Percentiles rank a stretch among this genome's conserved stretches.
Evolutionary conservation across 53 echinoderm and acorn worm genomes (phyloP).

Genomic region (Crossaster papposus): DNA sequence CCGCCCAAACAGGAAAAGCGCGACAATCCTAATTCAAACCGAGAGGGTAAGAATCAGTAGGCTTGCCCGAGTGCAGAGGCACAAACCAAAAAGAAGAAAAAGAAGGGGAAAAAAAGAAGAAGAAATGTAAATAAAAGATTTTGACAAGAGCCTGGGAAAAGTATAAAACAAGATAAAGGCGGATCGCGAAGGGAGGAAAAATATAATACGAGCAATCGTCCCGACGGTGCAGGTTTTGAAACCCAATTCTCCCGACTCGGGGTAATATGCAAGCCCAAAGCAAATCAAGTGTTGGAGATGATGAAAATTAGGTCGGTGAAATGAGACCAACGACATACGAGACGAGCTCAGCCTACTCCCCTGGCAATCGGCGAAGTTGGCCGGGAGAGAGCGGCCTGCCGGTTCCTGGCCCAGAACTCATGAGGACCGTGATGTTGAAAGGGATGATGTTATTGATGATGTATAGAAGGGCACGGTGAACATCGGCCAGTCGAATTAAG

Average conservation of each 20-base stretch:
- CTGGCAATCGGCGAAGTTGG: slow-evolving; percentile 9
- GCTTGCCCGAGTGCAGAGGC: neutral
- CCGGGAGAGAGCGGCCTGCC: neutral
- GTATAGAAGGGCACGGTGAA: slow-evolving; percentile 33
- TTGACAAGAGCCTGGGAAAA: neutral
- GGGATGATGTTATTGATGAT: neutral
- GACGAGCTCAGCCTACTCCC: slow-evolving; percentile 5
- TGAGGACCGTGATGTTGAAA: neutral
- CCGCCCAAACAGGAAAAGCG: slow-evolving; percentile 20
- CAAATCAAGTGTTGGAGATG: slow-evolving; percentile 40
- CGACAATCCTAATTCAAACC: slow-evolving; percentile 14
- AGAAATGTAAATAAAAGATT: neutral
- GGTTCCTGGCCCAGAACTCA: neutral
- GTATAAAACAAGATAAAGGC: neutral
- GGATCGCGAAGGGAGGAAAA: neutral
- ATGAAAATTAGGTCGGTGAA: slow-evolving; percentile 62
- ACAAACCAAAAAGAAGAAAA: neutral
- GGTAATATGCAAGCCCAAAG: slow-evolving; percentile 56
- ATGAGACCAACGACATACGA: slow-evolving; percentile 55
- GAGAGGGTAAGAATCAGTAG: slow-evolving; percentile 24
- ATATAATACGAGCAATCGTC: slow-evolving; percentile 32
- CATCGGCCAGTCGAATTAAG: slow-evolving; percentile 44
- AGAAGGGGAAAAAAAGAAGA: too few relatives aligned
- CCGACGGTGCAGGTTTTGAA: slow-evolving; percentile 14
- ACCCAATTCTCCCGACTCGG: slow-evolving; percentile 44